These are phyloP conservation scores for Anguilla megastoma DNA, from an alignment of 2,797 vertebrate species.

Conservation along the genomic window DNA sequence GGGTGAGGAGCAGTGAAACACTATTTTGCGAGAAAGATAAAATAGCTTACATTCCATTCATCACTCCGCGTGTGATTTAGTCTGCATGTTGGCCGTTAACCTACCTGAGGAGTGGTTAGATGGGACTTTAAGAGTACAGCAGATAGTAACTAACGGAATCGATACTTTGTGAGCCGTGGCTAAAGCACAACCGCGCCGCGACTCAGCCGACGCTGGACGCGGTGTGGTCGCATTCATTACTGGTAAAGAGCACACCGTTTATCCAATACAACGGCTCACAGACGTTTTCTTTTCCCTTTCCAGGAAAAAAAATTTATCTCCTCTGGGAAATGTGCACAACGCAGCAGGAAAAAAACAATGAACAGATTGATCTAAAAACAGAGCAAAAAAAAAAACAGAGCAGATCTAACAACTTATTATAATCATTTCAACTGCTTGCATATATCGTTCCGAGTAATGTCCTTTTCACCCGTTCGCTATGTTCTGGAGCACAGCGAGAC, in stretches of 20 bases:
- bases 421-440: constrained; percentile 29
- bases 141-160: constrained; percentile 25
- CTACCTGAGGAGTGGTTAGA: constrained; percentile 10
- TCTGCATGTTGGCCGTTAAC: neutral
- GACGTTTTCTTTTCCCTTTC: constrained; percentile 36
- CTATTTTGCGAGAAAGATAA: neutral
- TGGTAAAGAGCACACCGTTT: constrained; percentile 26
- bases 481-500: neutral
- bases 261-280: constrained; percentile 29
- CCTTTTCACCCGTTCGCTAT: neutral
- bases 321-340: constrained; percentile 28
- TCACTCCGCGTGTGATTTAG: neutral
- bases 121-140: constrained; percentile 16
- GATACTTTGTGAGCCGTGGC: constrained; percentile 5
- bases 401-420: constrained; percentile 23
- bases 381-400: neutral
- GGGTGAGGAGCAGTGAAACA: neutral
- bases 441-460: constrained; percentile 11
- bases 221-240: constrained; percentile 26
- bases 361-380: neutral
- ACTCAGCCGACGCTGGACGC: neutral
- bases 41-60: neutral
- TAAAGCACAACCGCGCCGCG: neutral
- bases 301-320: constrained; percentile 30
- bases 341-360: constrained; percentile 31